phyloP scores from a whole-genome alignment of 2,113 vertebrate species.

The Bos indicus region DNA sequence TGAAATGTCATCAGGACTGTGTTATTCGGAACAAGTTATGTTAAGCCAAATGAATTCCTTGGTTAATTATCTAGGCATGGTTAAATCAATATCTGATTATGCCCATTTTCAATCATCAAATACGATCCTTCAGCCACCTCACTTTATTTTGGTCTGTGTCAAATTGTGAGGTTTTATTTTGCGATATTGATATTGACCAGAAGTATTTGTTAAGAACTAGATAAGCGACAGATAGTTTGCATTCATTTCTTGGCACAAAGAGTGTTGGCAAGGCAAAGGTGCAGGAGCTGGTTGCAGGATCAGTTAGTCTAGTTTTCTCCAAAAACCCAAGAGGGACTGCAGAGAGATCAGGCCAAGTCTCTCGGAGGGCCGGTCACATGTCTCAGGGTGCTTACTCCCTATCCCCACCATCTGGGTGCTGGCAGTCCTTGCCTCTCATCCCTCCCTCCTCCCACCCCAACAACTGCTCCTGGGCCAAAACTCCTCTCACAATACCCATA shows the following conservation, averaged over 20 bases:
- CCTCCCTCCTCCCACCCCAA: neutral
- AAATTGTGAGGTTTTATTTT: conserved; percentile 29
- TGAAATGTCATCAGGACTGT: neutral
- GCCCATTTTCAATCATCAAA: neutral
- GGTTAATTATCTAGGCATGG: conserved; percentile 3
- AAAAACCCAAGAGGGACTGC: neutral
- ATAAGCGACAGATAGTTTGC: conserved; percentile 50
- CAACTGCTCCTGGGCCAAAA: neutral
- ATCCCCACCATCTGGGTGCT: neutral
- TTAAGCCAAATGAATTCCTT: neutral
- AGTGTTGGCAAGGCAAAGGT: conserved; percentile 9
- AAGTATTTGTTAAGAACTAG: conserved; percentile 66
- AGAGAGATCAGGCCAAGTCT: neutral
- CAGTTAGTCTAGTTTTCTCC: neutral
- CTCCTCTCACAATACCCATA: conserved; percentile 8
- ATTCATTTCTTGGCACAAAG: conserved; percentile 61
- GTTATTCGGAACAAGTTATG: neutral
- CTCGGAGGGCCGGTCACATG: neutral
- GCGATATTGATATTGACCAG: neutral
- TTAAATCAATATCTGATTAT: neutral
- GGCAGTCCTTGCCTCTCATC: neutral
- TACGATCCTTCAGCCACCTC: neutral
- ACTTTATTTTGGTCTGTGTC: conserved; percentile 14
- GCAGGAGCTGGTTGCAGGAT: neutral
- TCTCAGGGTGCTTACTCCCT: neutral